These are phyloP conservation scores for Anthoscopus minutus DNA, from an alignment of 2,113 vertebrate genomes.

Conservation along the genomic window DNA sequence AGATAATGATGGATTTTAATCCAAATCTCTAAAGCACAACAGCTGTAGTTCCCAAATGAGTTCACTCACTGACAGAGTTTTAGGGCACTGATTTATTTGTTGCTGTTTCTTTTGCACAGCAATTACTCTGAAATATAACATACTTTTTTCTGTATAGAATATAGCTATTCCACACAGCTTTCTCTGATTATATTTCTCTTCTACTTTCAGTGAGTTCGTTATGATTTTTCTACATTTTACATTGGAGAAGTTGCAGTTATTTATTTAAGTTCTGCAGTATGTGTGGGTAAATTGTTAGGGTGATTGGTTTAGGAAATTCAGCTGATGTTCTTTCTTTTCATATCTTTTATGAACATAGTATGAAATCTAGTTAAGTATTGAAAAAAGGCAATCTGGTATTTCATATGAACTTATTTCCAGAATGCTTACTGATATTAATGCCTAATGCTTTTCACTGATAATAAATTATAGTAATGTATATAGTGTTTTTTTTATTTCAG, in stretches of 20 bases:
- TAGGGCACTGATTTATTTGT: constrained; percentile 15
- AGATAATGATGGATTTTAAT: constrained; percentile 82
- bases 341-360: not conserved
- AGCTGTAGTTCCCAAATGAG: constrained; percentile 72
- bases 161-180: not conserved
- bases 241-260: not conserved
- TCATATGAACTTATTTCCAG: not conserved
- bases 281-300: not conserved
- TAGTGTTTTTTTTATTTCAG: not conserved
- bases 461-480: not conserved
- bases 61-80: constrained; percentile 49
- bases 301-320: not conserved
- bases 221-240: not conserved
- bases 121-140: constrained; percentile 35
- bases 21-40: constrained; percentile 75
- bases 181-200: not conserved
- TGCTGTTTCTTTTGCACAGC: constrained; percentile 2
- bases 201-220: not conserved
- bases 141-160: not conserved
- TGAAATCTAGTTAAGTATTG: not conserved
- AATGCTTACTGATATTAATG: not conserved
- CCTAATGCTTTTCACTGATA: not conserved
- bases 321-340: not conserved
- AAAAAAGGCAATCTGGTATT: not conserved
- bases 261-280: not conserved